A percentile compares a stretch with the other conserved stretches of the same genome.
Evolutionary conservation across 2,797 vertebrate species (phyloP).

Genomic region (Mallotus villosus): DNA sequence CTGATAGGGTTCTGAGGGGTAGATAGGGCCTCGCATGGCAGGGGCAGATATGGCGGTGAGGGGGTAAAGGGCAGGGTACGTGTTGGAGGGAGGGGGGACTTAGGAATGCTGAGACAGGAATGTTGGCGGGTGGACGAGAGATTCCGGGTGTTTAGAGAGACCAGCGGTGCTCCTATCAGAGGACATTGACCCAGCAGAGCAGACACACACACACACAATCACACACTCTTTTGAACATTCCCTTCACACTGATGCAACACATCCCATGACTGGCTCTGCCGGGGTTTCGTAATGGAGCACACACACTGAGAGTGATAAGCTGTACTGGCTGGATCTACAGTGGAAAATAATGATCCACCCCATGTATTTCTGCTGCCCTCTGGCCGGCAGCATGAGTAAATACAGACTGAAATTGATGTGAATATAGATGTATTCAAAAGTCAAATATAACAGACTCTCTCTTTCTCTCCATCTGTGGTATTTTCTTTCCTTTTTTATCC

Average conservation of each 20-base stretch:
- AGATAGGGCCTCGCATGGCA: not conserved
- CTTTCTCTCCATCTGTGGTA: not conserved
- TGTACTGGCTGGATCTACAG: not conserved
- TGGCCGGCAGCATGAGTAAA: not conserved
- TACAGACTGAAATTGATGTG: not conserved
- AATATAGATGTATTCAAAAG: no score
- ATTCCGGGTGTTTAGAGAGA: not conserved
- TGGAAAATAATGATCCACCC: not conserved
- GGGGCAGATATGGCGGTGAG: not conserved
- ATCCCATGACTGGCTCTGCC: slow-evolving; percentile 24
- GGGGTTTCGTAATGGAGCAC: not conserved
- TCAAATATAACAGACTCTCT: no score
- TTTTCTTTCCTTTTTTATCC: not conserved
- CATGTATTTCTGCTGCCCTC: not conserved
- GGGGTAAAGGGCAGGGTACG: not conserved
- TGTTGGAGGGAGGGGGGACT: not conserved
- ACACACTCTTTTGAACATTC: slow-evolving; percentile 9
- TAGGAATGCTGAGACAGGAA: slow-evolving; percentile 2
- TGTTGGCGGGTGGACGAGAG: slow-evolving; percentile 10
- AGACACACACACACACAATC: not conserved
- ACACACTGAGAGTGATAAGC: not conserved
- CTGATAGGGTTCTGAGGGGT: not conserved
- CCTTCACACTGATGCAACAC: slow-evolving; percentile 12
- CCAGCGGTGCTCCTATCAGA: not conserved
- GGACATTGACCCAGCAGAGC: not conserved